Conservation (phyloP, 2,888 invertebrate species). For the Clunio marinus region DNA sequence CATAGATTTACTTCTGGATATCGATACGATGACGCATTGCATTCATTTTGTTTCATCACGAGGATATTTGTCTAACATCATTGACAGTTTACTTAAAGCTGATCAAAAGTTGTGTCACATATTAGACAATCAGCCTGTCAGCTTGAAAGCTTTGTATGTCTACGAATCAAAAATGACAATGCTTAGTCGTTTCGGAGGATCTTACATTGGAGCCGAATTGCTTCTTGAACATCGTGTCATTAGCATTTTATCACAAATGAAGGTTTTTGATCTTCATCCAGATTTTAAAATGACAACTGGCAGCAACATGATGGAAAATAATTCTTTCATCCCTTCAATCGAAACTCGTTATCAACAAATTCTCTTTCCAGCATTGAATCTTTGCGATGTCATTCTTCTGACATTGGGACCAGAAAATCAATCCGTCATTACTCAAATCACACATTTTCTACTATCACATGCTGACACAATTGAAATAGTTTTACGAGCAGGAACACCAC, state of each 20-base stretch:
- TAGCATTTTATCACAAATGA: conserved; percentile 62
- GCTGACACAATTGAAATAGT: conserved; percentile 75
- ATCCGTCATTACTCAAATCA: conserved; percentile 74
- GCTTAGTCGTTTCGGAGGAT: conserved; percentile 65
- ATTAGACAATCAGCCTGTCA: conserved; percentile 63
- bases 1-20: conserved; percentile 70
- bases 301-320: too few species aligned
- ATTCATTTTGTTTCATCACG: conserved; percentile 58
- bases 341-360: conserved; percentile 75
- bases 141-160: conserved; percentile 72
- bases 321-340: conserved; percentile 59
- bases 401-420: conserved; percentile 79
- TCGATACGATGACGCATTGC: conserved; percentile 67
- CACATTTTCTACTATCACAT: conserved; percentile 75
- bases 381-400: conserved; percentile 77
- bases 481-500: conserved; percentile 65
- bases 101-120: conserved; percentile 63
- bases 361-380: conserved; percentile 71
- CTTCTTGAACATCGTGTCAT: conserved; percentile 59
- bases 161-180: conserved; percentile 85
- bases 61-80: conserved; percentile 74
- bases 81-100: conserved; percentile 73
- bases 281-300: conserved; percentile 53
- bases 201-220: conserved; percentile 62
- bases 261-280: conserved; percentile 68